Conservation (phyloP, 2,888 invertebrate genomes). For the Amiota mariae region DNA sequence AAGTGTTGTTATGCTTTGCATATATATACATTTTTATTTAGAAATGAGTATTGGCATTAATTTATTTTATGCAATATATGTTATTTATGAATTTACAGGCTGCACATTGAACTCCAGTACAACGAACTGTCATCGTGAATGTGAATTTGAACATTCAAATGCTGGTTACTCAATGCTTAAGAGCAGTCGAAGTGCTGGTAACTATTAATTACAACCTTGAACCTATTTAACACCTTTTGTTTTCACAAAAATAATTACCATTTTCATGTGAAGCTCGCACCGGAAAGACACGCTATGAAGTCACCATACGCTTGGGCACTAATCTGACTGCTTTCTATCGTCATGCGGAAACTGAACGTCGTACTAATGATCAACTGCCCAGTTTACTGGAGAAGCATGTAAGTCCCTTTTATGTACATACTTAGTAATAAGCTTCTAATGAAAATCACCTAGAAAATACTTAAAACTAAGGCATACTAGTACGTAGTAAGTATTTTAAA, state of each 20-base stretch:
- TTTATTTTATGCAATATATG: constrained; percentile 24
- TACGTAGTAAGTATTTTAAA: too few species aligned
- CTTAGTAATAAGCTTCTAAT: background rate
- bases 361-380: constrained; percentile 64
- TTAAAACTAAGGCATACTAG: too few species aligned
- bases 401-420: constrained; percentile 49
- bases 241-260: background rate
- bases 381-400: constrained; percentile 71
- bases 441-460: background rate
- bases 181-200: constrained; percentile 54
- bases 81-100: constrained; percentile 56
- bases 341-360: constrained; percentile 60
- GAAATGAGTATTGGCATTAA: background rate
- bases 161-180: constrained; percentile 49
- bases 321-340: constrained; percentile 71
- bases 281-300: constrained; percentile 72
- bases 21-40: background rate
- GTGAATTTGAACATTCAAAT: constrained; percentile 59
- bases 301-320: constrained; percentile 72
- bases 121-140: constrained; percentile 69
- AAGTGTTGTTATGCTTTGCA: background rate
- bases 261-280: constrained; percentile 60
- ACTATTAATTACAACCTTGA: background rate
- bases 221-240: background rate
- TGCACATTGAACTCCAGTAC: constrained; percentile 64